Evolutionary conservation across 2,797 vertebrate genomes (phyloP).

Genomic region (Clarias fuscus): DNA sequence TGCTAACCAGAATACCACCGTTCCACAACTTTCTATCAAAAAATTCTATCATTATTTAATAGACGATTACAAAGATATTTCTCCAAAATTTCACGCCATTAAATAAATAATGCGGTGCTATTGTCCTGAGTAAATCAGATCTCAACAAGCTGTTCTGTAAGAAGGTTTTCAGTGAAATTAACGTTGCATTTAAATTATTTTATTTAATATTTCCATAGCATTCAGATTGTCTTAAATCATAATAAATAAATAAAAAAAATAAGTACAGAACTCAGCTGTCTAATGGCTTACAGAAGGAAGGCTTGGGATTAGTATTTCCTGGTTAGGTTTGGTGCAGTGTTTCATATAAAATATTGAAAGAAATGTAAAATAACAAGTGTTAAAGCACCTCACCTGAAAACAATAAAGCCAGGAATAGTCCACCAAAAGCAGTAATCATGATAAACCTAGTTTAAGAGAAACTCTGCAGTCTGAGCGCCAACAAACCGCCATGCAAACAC

Average conservation of each 20-base stretch:
- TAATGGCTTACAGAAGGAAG: not conserved
- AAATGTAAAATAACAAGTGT: not conserved
- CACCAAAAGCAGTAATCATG: constrained; percentile 58
- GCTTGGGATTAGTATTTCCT: not conserved
- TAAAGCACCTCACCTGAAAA: constrained; percentile 53
- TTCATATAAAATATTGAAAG: not conserved
- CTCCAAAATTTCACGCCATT: not conserved
- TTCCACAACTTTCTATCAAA: too few species aligned
- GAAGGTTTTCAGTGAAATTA: not conserved
- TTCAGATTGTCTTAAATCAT: not conserved
- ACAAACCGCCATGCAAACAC: constrained; percentile 26
- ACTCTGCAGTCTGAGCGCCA: not conserved
- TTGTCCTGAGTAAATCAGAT: not conserved
- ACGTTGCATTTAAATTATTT: too few species aligned
- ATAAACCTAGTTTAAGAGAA: not conserved
- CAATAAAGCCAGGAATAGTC: constrained; percentile 42
- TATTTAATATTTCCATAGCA: too few species aligned
- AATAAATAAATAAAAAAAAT: not conserved
- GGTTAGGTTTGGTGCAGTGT: not conserved
- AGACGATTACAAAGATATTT: not conserved
- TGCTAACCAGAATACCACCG: too few species aligned
- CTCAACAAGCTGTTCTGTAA: not conserved
- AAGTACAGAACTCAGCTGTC: not conserved
- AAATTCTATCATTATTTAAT: not conserved
- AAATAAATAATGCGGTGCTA: not conserved